Evolutionary conservation across 2,113 vertebrate genomes (phyloP), one percentile per base, ranked within the genome.

Genomic region (Picathartes gymnocephalus): DNA sequence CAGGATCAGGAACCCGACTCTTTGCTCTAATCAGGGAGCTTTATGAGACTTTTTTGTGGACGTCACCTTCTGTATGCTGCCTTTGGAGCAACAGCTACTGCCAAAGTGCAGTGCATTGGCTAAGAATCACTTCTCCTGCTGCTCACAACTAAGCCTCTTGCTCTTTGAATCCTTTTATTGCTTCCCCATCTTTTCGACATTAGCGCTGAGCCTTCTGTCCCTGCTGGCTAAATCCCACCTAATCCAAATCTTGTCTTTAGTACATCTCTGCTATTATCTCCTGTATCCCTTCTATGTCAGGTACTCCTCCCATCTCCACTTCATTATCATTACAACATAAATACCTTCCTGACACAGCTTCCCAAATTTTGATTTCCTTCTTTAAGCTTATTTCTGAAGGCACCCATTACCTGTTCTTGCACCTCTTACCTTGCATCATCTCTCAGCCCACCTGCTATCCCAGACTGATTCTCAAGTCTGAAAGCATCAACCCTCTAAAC

Each of bases 121-220:
- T 62, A 54, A 78, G 80, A 83, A 78, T 73, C 71, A 11, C 62
- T 92, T 21, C 62, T 87, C 13, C 81, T 85, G 68, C 56, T 66
- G 77, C 76, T 95, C 64, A 62, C 51, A 77, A 39, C 85, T 86
- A 88, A 91, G 82, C 64, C 27, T 91, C 51, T 77, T 91, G 57
- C 50, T 86, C 68, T 92, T 86, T 88, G 64, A 92, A 92, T 68
- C 68, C 68, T 66, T 88, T 71, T 83, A 78, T 64, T 92, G 82
- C 79, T 86, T 88, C 48, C 35, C 51, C 3, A 4, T 70, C 72
- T 90, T 88, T 66, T 72, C 69, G 20, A 27, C 73, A 51, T 57
- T 78, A 92, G 40, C 0, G 0, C 47, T 73, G 79, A 96, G 51
- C 56, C 71, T 77, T 62, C 88, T 94, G 79, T 91, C 71, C 58